phyloP scores from a whole-genome alignment of 2,888 invertebrate species.

The Teinopalpus imperialis region DNA sequence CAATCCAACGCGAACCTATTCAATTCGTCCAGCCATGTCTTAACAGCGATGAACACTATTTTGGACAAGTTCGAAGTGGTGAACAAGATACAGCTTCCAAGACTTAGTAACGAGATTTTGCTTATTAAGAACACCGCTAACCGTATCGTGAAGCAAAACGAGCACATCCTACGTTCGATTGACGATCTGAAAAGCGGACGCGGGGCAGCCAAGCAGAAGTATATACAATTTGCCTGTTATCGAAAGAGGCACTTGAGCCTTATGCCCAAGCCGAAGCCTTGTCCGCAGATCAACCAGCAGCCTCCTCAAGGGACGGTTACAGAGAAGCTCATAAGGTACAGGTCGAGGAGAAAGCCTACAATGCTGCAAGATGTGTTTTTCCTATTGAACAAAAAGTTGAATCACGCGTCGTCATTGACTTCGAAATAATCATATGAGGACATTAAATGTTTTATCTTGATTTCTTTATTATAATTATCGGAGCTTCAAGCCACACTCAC shows the following conservation, averaged over 20 bases:
- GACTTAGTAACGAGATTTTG: constrained; percentile 52
- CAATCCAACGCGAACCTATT: constrained; percentile 29
- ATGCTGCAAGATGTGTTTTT: constrained; percentile 50
- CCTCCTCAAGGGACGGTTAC: constrained; percentile 30
- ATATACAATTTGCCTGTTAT: constrained; percentile 31
- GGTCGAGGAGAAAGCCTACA: constrained; percentile 46
- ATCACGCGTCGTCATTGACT: too few relatives aligned
- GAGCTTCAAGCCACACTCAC: too few relatives aligned
- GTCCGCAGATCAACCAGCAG: constrained; percentile 21
- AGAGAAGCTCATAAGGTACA: constrained; percentile 55
- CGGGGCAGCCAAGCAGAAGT: constrained; percentile 30
- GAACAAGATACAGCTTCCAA: constrained; percentile 64
- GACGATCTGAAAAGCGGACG: constrained; percentile 40
- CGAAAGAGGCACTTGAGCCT: constrained; percentile 44
- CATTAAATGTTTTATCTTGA: too few relatives aligned
- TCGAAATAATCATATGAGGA: too few relatives aligned
- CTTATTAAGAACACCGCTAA: constrained; percentile 52
- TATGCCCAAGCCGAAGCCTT: constrained; percentile 32
- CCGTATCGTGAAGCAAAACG: constrained; percentile 54
- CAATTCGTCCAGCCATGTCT: constrained; percentile 24
- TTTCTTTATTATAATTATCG: too few relatives aligned
- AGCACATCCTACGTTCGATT: constrained; percentile 50
- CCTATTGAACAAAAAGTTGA: constrained; percentile 50
- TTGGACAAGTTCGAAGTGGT: constrained; percentile 62
- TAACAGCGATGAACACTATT: constrained; percentile 44